Base-by-base conservation (phyloP, 1,140 invertebrate genomes). In the Ceratosolen solmsi region DNA sequence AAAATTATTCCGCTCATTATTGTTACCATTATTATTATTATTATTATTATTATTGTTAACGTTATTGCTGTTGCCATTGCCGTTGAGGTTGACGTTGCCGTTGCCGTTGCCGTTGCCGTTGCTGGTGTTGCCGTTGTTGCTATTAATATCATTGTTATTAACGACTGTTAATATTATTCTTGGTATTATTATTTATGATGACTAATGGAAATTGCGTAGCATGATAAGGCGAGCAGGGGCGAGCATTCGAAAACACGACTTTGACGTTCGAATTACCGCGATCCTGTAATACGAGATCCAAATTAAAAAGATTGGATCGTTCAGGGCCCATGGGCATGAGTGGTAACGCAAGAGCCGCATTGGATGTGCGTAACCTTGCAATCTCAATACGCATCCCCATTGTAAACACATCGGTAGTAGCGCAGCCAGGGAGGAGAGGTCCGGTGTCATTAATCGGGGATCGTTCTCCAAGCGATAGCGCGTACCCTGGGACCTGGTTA, bases 371-470 rank as follows among this genome's bases (percentile, higher is more conserved):
- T 54, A 54, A 54, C 51, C 51, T 54, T 15, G 51, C 9, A 22
- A 46, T 46, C 41, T 13, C 20, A 15, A 30, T n/a, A n/a, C 60
- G 15, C 20, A 17, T 38, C 7, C 20, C 17, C 33, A 33, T 38
- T n/a, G 63, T 68, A 68, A 68, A 68, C 63, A 54, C 51, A 68
- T 68, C 20, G 63, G 33, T 68, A 68, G 27, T 20, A 20, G 63
- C 25, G 63, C n/a, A 13, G 33, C 36, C 36, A 8, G 3, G n/a
- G 36, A 27, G 41, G 15, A 15, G n/a, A 25, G 11, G 9, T 22
- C 41, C 58, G n/a, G 13, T 4, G 72, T 36, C 41, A 58, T 74
- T 22, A 30, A 25, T 25, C 33, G 30, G 72, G 51, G 51, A 36
- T 38, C 54, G 73, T 75, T 75, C 54, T 74, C 51, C 46, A 73